These are phyloP conservation scores for Anabacerthia variegaticeps DNA, from an alignment of 2,797 vertebrate genomes.

Conservation along the genomic window DNA sequence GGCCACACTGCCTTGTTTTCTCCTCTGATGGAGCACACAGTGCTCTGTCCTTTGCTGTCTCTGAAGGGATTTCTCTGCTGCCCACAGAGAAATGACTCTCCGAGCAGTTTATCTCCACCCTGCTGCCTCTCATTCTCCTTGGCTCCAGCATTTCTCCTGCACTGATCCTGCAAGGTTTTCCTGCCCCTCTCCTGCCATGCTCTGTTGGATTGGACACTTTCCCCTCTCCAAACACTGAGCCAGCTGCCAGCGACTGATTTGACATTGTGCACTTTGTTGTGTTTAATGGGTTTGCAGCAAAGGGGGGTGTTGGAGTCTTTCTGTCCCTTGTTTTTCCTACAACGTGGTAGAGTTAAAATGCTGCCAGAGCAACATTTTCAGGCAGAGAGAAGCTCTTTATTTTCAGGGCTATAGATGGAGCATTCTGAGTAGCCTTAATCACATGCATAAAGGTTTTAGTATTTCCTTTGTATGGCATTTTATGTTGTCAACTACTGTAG, in stretches of 20 bases:
- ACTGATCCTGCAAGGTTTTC: not conserved
- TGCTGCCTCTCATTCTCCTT: not conserved
- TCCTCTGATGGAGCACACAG: not conserved
- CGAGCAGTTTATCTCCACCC: not conserved
- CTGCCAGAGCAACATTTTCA: not conserved
- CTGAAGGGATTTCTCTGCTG: not conserved
- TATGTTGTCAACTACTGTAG: not conserved
- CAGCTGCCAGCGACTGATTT: not conserved
- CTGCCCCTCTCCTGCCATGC: not conserved
- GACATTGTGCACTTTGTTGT: not conserved
- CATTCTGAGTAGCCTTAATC: constrained; percentile 25
- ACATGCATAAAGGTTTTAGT: not conserved
- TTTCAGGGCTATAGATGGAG: not conserved
- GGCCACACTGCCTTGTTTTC: not conserved
- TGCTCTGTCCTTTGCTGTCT: not conserved
- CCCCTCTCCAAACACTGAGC: not conserved
- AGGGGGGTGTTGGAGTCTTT: not conserved
- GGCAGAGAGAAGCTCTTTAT: not conserved
- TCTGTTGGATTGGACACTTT: constrained; percentile 6
- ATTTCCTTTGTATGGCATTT: not conserved
- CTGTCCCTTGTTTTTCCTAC: not conserved
- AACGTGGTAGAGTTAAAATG: not conserved
- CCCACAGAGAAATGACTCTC: not conserved
- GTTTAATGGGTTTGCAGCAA: constrained; percentile 24
- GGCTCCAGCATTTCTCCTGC: not conserved